These are phyloP conservation scores for Byasa hedistus DNA, from an alignment of 2,888 invertebrate genomes.

Conservation along the genomic window DNA sequence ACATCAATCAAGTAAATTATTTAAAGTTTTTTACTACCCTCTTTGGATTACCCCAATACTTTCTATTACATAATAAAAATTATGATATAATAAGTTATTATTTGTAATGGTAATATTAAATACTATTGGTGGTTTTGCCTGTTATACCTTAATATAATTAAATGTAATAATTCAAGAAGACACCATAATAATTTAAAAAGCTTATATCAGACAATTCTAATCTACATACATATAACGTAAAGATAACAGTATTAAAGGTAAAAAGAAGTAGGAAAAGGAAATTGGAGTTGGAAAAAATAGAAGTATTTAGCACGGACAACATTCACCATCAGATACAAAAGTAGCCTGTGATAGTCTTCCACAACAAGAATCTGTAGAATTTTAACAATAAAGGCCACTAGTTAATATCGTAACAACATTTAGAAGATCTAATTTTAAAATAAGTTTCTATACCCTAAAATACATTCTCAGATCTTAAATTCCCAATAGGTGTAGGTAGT, in stretches of 20 bases:
- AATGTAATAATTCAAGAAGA: background rate
- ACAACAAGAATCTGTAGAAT: conserved; percentile 1
- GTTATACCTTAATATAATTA: background rate
- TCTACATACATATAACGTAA: background rate
- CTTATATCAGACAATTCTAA: background rate
- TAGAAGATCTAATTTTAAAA: conserved; percentile 14
- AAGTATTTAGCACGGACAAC: background rate
- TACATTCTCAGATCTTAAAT: background rate
- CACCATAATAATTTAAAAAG: background rate
- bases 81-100: too few species aligned
- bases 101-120: too few species aligned
- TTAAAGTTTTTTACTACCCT: too few species aligned
- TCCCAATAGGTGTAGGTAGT: background rate
- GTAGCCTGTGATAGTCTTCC: background rate
- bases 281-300: background rate
- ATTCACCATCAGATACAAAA: conserved; percentile 1
- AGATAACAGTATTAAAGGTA: background rate
- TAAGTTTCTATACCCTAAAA: background rate
- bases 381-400: conserved; percentile 29
- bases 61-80: too few species aligned
- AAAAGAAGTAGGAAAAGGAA: background rate
- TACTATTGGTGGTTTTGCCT: background rate
- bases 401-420: conserved; percentile 31
- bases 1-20: too few species aligned
- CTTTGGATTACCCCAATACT: too few species aligned